A percentile compares a stretch with the other conserved stretches of the same genome.
Conservation (phyloP, 2,888 invertebrate species). For the Diadegma fenestrale region DNA sequence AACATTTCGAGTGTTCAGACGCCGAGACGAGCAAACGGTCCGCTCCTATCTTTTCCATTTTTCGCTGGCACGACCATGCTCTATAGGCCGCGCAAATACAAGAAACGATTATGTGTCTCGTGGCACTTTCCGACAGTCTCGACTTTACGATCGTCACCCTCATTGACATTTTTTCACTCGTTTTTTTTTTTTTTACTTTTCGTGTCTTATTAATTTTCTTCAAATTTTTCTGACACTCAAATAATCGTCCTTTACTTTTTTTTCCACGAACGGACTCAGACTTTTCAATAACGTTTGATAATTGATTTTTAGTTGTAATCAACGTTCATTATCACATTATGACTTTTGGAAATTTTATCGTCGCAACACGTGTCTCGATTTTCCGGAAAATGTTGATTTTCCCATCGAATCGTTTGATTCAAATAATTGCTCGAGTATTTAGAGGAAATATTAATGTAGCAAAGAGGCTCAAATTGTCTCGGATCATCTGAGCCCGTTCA, state of each 20-base stretch:
- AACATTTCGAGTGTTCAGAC: conserved; percentile 72
- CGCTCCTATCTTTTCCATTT: conserved; percentile 77
- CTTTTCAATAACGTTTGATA: no score
- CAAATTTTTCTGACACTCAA: neutral
- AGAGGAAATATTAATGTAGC: neutral
- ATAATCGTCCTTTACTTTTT: neutral
- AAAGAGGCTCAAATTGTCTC: conserved; percentile 13
- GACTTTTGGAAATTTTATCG: neutral
- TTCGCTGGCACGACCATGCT: conserved; percentile 57
- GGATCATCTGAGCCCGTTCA: conserved; percentile 26
- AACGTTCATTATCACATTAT: neutral
- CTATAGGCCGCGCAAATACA: conserved; percentile 79
- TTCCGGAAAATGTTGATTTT: neutral
- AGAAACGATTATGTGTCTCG: conserved; percentile 77
- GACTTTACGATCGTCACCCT: conserved; percentile 23
- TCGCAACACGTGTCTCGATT: neutral
- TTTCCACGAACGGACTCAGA: neutral
- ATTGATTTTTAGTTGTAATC: neutral
- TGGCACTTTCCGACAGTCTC: conserved; percentile 50
- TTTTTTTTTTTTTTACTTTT: neutral
- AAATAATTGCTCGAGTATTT: neutral
- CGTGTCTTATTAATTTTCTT: neutral
- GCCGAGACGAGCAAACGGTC: conserved; percentile 75
- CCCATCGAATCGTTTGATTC: neutral
- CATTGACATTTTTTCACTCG: conserved; percentile 31